Conservation (phyloP, 1,140 invertebrate genomes). For the Pseudomyrmex gracilis region DNA sequence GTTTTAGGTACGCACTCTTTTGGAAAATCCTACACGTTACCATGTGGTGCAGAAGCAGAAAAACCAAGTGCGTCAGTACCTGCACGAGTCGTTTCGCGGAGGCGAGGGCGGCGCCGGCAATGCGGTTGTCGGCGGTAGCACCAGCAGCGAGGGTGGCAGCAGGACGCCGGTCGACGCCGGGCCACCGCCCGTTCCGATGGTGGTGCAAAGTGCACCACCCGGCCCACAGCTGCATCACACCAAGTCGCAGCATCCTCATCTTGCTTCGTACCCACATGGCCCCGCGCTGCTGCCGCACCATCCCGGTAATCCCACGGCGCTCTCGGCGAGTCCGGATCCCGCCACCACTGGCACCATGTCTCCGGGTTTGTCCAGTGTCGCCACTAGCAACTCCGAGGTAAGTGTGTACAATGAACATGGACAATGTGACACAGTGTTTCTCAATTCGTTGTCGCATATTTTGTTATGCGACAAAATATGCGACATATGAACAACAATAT, state of each 20-base stretch:
- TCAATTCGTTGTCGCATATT: conserved; percentile 11
- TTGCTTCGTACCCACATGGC: conserved; percentile 81
- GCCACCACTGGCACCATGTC: conserved; percentile 87
- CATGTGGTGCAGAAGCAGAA: conserved; percentile 96
- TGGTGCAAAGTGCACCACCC: conserved; percentile 82
- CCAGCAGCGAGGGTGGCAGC: conserved; percentile 51
- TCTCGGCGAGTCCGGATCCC: conserved; percentile 86
- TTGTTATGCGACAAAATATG: too few species aligned
- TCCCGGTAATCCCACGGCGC: conserved; percentile 70
- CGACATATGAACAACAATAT: too few species aligned
- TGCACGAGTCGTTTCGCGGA: conserved; percentile 90
- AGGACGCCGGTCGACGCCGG: conserved; percentile 74
- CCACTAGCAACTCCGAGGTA: conserved; percentile 92
- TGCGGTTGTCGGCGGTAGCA: conserved; percentile 56
- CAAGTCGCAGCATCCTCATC: conserved; percentile 81
- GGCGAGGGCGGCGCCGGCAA: conserved; percentile 55
- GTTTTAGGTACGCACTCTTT: conserved; percentile 90
- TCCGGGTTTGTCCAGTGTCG: conserved; percentile 90
- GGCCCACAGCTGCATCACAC: conserved; percentile 75
- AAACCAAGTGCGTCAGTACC: conserved; percentile 94
- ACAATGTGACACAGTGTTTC: not conserved
- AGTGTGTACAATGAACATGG: conserved; percentile 68
- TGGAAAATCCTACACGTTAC: conserved; percentile 96
- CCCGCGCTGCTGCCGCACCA: conserved; percentile 69
- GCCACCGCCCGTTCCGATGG: conserved; percentile 73